Evolutionary conservation across 2,888 invertebrate species (phyloP), one percentile per base, ranked within the genome.

Genomic region (Frankliniella intonsa): DNA sequence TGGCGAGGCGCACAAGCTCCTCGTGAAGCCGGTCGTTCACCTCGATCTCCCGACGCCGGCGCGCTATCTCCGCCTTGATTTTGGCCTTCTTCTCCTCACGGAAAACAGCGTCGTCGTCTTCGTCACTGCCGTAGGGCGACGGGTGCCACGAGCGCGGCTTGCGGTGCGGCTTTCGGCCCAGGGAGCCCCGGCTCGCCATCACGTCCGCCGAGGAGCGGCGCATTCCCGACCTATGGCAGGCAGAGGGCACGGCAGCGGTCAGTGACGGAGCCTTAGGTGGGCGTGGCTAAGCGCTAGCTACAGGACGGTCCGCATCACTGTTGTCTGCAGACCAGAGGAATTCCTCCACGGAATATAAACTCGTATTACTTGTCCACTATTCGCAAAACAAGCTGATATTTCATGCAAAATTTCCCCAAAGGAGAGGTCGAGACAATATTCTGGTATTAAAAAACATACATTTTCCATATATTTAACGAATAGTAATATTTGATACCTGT

Each of bases 11-110:
- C 80, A 89, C 86, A 25, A 90, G 86, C 85, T 91, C 90, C 81
- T 89, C 88, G 85, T 89, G 90, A 62, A 90, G 86, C 12, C 90
- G 87, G n/a, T 90, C 89, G 83, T 90, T 90, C 84, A 91, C 90
- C 84, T 91, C 91, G 83, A 92, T 89, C 85, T 91, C 90, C 84
- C 90, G 89, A 80, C 91, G 88, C n/a, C 92, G 87, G 81, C 90
- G 87, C 17, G 91, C 91, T 83, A 92, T 91, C 86, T 92, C 92
- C 80, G 90, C 90, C 84, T 91, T 90, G 83, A 92, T 89, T 84
- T 90, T 88, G 69, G 89, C 88, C 86, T 91, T 90, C 85, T 91
- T 90, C 85, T 90, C 90, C 84, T 92, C 92, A 79, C 91, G 86
- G 27, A 88, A 88, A 84, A 90, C 85, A 80, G 88, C 87, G 84